Conservation (phyloP, 2,888 invertebrate genomes). For the Agelastica alni region DNA sequence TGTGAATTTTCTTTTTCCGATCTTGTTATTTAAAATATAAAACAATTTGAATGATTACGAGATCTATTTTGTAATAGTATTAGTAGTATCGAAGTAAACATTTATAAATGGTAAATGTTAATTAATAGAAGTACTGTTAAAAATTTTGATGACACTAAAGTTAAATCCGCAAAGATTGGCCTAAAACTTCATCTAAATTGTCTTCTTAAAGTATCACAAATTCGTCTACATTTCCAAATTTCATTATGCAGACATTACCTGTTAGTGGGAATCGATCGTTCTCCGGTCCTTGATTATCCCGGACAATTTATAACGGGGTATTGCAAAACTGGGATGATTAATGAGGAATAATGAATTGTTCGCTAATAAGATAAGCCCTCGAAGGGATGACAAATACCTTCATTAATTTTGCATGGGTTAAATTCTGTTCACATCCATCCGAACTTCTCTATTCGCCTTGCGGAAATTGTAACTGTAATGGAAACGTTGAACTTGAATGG, state of each 20-base stretch:
- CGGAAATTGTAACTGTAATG: conserved; percentile 17
- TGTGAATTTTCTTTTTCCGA: too few relatives aligned
- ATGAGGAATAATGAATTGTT: conserved; percentile 41
- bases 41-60: too few relatives aligned
- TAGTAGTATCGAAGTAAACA: too few relatives aligned
- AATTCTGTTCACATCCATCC: conserved; percentile 19
- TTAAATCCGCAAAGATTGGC: too few relatives aligned
- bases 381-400: conserved; percentile 37
- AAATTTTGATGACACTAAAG: too few relatives aligned
- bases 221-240: conserved; percentile 20
- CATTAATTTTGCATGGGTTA: conserved; percentile 33
- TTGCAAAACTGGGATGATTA: conserved; percentile 39
- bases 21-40: too few relatives aligned
- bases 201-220: conserved; percentile 11
- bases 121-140: too few relatives aligned
- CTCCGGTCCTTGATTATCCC: conserved; percentile 24
- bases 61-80: too few relatives aligned
- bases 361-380: conserved; percentile 40
- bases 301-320: conserved; percentile 35
- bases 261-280: conserved; percentile 25
- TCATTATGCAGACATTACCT: conserved; percentile 24
- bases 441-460: conserved; percentile 10
- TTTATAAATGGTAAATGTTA: too few relatives aligned
- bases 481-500: conserved; percentile 10
- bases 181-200: background rate